A percentile compares a stretch with the other conserved stretches of the same genome.
Conservation (phyloP, 2,888 invertebrate genomes). For the Dendrolimus houi region DNA sequence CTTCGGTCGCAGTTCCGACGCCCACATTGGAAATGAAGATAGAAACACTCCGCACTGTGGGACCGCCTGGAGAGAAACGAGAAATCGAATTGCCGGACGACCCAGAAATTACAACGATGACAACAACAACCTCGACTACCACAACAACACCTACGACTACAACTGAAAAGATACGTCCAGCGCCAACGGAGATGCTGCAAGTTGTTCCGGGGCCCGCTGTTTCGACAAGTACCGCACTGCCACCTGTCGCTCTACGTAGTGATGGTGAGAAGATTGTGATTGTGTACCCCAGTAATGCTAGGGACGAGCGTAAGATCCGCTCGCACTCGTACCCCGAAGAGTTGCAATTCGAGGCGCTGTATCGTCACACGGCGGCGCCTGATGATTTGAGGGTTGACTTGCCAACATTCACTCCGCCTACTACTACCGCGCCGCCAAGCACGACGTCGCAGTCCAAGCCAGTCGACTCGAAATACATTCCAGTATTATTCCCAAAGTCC, state of each 20-base stretch:
- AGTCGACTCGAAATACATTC: constrained; percentile 42
- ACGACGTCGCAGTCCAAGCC: constrained; percentile 20
- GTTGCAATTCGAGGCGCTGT: constrained; percentile 67
- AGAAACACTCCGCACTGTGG: constrained; percentile 54
- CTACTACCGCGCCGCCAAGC: constrained; percentile 25
- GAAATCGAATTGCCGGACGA: constrained; percentile 57
- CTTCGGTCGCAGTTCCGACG: constrained; percentile 55
- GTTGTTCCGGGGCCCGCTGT: constrained; percentile 49
- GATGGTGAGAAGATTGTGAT: constrained; percentile 65
- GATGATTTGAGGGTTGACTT: constrained; percentile 68
- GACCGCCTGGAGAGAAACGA: constrained; percentile 60
- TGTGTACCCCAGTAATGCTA: constrained; percentile 67
- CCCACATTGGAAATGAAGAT: constrained; percentile 71
- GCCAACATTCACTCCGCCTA: constrained; percentile 75
- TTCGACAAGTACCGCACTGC: constrained; percentile 58
- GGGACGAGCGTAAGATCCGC: constrained; percentile 66
- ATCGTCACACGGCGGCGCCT: constrained; percentile 57
- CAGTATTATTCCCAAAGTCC: constrained; percentile 35
- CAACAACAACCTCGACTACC: constrained; percentile 38
- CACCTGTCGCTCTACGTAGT: constrained; percentile 58
- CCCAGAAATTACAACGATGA: constrained; percentile 46
- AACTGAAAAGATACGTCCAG: constrained; percentile 40
- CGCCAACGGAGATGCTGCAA: constrained; percentile 55
- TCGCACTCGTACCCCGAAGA: constrained; percentile 70
- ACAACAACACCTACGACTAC: constrained; percentile 34